Base-by-base conservation (phyloP, 2,113 vertebrate species). In the Cepphus grylle region DNA sequence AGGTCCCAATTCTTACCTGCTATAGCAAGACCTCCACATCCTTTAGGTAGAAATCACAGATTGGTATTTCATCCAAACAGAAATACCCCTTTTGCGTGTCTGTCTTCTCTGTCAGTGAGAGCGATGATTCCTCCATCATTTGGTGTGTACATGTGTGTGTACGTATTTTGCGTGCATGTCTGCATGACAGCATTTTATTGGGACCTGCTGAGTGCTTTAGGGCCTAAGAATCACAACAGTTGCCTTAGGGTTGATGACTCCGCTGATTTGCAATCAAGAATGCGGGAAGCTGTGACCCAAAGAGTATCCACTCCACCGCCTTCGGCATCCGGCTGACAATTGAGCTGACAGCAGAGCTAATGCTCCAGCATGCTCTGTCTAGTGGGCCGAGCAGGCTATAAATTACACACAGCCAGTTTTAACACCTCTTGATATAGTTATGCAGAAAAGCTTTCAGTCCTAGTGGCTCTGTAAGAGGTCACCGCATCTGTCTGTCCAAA, bases 401-500 rank as follows among this genome's bases (percentile, higher is more conserved):
- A 96, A 96, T 96, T 73, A 93, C 69, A 43, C n/a, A 34, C 1
- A 0, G 49, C 47, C 84, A 76, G 38, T 67, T 96, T 93, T 95
- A 91, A 92, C 93, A 96, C 92, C 92, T 97, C 82, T 88, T 91
- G 43, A 55, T 55, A 69, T 23, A 92, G 86, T 70, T 77, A 63
- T 49, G 77, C 70, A 93, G 63, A 77, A 93, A 93, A 93, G 55
- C 49, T 76, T 65, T 55, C 5, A 2, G 66, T 53, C 47, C 55
- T 6, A 7, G 50, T 3, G 1, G 62, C 67, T 80, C 91, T 65
- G 14, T 18, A 74, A 88, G 63, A 11, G 76, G 53, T 65, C 47
- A 43, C 47, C 5, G 36, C 47, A 23, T 66, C 81, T 73, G 83
- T 43, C 81, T 83, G 67, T 12, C 83, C 89, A 91, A 88, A 47